Percentiles rank a stretch among this genome's conserved stretches.
These are phyloP conservation scores for Agapornis roseicollis DNA, from an alignment of 2,113 vertebrate genomes.

Conservation along the genomic window DNA sequence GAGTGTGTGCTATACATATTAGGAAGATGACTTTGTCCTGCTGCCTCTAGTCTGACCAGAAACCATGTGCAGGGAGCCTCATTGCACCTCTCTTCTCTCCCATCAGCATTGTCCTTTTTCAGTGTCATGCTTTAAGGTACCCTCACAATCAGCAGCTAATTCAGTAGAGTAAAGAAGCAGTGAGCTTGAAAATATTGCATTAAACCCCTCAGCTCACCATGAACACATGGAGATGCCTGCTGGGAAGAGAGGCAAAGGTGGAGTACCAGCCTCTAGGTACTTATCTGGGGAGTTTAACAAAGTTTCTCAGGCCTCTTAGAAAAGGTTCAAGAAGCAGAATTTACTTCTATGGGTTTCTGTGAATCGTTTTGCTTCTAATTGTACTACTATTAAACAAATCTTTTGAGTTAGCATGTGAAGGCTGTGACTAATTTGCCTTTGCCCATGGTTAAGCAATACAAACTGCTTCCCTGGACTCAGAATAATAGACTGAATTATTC, in stretches of 20 bases:
- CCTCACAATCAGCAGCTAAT: not conserved
- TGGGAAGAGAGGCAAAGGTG: not conserved
- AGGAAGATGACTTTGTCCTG: not conserved
- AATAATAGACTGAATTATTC: conserved; percentile 27
- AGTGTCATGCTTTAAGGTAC: not conserved
- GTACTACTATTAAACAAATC: not conserved
- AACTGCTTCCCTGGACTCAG: not conserved
- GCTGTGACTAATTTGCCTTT: conserved; percentile 38
- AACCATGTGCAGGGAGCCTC: not conserved
- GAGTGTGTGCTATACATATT: fast-evolving
- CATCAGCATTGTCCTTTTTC: not conserved
- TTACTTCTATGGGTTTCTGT: not conserved
- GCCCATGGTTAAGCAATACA: conserved; percentile 14
- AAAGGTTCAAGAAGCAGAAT: not conserved
- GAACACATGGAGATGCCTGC: not conserved
- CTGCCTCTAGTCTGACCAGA: not conserved
- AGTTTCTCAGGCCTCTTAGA: not conserved
- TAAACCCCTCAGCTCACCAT: not conserved
- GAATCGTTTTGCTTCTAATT: not conserved
- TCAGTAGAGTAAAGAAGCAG: not conserved
- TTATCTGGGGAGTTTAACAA: not conserved
- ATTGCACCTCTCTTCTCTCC: not conserved
- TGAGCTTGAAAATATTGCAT: not conserved
- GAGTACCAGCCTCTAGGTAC: not conserved
- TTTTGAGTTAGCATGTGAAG: not conserved